Base-by-base conservation (phyloP, 2,888 invertebrate genomes). In the Kuschelorhynchus macadamiae region DNA sequence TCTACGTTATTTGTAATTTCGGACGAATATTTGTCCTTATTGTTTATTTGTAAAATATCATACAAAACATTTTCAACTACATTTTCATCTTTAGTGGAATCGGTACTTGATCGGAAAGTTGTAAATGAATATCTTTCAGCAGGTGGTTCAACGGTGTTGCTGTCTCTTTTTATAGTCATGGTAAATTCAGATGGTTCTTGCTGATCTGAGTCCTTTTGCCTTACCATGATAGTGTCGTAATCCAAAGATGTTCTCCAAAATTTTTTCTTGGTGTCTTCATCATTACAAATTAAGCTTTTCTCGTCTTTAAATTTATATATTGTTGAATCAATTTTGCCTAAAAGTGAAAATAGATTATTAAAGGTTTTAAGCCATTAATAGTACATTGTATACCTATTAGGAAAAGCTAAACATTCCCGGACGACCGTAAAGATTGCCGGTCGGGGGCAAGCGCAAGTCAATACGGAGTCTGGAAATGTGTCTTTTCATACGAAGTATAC, bases 101-200 rank as follows among this genome's bases (percentile, higher is more conserved):
- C 69, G 16, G 59, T 56, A 44, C 61, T 62, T 9, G 50, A 12
- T 47, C 53, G 30, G 39, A 70, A 70, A 8, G 70, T 62, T 1
- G 61, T 39, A 50, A 70, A 70, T 21, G 69, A 66, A 39, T 30
- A 32, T 55, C 65, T 60, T 9, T 60, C 36, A 20, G 17, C 12
- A 7, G 4, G 21, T 18, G 14, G 41, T 18, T 32, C 52, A 9
- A 9, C 4, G 12, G 12, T 65, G 8, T 1, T 59, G 14, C 52
- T 65, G n/a, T 66, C 39, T 60, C 66, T 52, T 39, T 59, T 66
- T 39, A 66, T 53, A 18, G 55, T 55, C n/a, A n/a, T n/a, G 9
- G 60, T 66, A 32, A 52, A 21, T 20, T 52, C 52, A 1, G 36
- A 14, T 52, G 52, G 20, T 9, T 52, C 7, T 21, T 50, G 41